Evolutionary conservation across 2,888 invertebrate genomes (phyloP).

Genomic region (Cataglyphis livida): DNA sequence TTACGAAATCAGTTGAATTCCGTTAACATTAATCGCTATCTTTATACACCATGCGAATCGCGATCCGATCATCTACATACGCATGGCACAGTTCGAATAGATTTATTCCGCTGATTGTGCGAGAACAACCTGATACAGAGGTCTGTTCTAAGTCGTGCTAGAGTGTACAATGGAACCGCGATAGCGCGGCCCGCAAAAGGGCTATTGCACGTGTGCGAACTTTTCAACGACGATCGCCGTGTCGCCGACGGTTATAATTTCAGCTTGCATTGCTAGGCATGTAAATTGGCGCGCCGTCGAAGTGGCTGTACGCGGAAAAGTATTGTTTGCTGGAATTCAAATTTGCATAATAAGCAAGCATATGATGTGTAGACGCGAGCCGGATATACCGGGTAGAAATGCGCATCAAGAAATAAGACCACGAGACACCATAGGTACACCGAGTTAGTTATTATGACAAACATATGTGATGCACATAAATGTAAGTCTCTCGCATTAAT

Average conservation of each 20-base stretch:
- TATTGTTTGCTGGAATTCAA: conserved; percentile 77
- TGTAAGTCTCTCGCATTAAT: neutral
- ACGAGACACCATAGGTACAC: neutral
- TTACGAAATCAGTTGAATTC: conserved; percentile 12
- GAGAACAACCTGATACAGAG: neutral
- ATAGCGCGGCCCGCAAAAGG: conserved; percentile 46
- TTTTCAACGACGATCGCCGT: conserved; percentile 46
- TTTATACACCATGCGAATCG: conserved; percentile 38
- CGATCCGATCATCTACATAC: neutral
- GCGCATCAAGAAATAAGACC: conserved; percentile 33
- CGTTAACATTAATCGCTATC: conserved; percentile 41
- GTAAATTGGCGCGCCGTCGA: conserved; percentile 67
- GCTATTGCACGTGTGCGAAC: conserved; percentile 63
- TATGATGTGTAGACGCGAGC: conserved; percentile 55
- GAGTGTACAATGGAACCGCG: conserved; percentile 40
- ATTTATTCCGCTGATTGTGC: conserved; percentile 21
- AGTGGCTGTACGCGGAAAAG: conserved; percentile 69
- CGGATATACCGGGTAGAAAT: conserved; percentile 64
- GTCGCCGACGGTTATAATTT: conserved; percentile 62
- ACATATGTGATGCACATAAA: neutral
- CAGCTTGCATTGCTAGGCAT: conserved; percentile 59
- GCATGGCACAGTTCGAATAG: conserved; percentile 9
- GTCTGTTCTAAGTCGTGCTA: conserved; percentile 8
- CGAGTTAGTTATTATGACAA: neutral
- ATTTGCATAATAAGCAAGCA: conserved; percentile 79